Conservation (phyloP, 2,113 vertebrate genomes). For the Camelus bactrianus region DNA sequence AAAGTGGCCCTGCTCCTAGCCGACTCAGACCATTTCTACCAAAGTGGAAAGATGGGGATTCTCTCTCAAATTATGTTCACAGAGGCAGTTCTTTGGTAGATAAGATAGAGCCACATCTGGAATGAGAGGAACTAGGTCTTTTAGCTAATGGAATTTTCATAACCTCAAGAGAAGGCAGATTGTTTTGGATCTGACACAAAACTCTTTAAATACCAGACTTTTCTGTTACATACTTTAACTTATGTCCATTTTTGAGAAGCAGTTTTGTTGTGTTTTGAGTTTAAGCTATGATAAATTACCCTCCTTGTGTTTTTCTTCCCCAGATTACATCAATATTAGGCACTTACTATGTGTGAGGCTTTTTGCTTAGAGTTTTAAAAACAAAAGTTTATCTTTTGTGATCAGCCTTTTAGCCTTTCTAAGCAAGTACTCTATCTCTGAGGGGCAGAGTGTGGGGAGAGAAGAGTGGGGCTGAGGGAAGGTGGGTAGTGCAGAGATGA, state of each 20-base stretch:
- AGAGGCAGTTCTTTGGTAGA: not conserved
- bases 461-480: not conserved
- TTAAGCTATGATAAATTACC: not conserved
- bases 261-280: not conserved
- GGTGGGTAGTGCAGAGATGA: not conserved
- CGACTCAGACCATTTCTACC: not conserved
- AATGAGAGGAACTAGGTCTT: not conserved
- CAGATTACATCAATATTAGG: not conserved
- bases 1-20: not conserved
- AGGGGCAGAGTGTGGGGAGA: not conserved
- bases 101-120: not conserved
- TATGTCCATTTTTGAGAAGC: not conserved
- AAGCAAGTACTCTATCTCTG: not conserved
- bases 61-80: not conserved
- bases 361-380: conserved; percentile 29
- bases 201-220: not conserved
- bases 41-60: not conserved
- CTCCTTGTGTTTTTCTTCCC: not conserved
- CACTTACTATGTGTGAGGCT: not conserved
- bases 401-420: not conserved
- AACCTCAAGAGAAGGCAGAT: not conserved
- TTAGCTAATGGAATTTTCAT: not conserved
- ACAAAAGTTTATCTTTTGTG: not conserved
- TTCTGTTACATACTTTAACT: not conserved
- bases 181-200: conserved; percentile 3